These are phyloP conservation scores for Tor tambroides DNA, from an alignment of 2,113 vertebrate species.

Conservation along the genomic window DNA sequence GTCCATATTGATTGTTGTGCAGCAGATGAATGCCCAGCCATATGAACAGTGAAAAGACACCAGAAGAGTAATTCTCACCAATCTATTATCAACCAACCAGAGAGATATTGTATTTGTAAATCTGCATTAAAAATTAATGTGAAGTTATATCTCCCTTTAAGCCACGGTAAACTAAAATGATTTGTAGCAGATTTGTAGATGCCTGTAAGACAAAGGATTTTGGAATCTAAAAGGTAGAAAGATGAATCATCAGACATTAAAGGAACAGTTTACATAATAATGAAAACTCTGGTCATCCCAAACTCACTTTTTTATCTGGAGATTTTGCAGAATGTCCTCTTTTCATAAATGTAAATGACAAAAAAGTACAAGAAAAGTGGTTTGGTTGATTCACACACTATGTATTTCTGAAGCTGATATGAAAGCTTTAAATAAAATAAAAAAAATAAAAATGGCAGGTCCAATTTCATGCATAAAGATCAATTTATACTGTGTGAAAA, in stretches of 20 bases:
- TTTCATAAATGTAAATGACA: neutral
- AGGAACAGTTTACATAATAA: neutral
- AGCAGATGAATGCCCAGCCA: slow-evolving; percentile 3
- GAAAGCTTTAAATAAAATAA: neutral
- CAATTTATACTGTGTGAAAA: too few species aligned
- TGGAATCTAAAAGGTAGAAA: neutral
- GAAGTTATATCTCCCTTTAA: neutral
- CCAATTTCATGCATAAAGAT: too few species aligned
- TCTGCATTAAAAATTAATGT: neutral
- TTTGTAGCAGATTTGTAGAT: neutral
- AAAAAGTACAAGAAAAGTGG: too few species aligned
- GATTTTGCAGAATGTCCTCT: neutral
- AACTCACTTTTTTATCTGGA: neutral
- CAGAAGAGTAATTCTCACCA: slow-evolving; percentile 20
- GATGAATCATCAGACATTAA: neutral
- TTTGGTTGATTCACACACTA: too few species aligned
- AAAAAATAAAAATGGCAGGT: neutral
- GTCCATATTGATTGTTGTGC: slow-evolving; percentile 34
- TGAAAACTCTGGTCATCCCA: neutral
- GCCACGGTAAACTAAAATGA: neutral
- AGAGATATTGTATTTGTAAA: slow-evolving; percentile 18
- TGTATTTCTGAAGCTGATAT: too few species aligned
- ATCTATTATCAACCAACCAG: neutral
- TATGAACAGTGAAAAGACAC: neutral
- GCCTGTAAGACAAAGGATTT: neutral